These are phyloP conservation scores for Rattus rattus DNA, from an alignment of 2,113 vertebrate species.

Conservation along the genomic window DNA sequence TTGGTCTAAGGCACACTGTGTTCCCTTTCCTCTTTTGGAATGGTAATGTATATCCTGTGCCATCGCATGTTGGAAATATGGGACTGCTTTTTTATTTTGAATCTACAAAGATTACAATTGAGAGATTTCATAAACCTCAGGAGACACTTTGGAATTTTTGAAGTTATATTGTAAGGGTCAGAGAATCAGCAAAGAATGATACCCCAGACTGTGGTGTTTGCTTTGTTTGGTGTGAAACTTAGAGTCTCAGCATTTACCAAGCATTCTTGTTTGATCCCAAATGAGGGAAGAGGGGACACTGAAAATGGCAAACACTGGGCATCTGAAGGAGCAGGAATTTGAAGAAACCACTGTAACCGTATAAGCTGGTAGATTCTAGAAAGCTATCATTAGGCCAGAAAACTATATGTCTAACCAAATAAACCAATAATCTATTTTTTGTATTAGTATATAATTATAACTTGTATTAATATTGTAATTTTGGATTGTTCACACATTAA, in stretches of 20 bases:
- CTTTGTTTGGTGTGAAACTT: background rate
- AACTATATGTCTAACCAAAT: background rate
- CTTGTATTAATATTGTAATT: background rate
- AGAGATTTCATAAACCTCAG: too few relatives aligned
- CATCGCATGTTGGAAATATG: too few relatives aligned
- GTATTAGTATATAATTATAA: background rate
- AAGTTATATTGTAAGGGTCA: too few relatives aligned
- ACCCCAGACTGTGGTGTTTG: background rate
- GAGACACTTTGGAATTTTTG: too few relatives aligned
- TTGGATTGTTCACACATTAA: background rate
- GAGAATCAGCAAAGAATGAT: too few relatives aligned
- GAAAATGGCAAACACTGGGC: background rate
- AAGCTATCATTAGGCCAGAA: background rate
- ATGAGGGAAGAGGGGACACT: background rate
- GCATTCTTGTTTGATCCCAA: background rate
- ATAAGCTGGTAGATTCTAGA: background rate
- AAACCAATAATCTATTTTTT: background rate
- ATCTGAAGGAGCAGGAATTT: background rate
- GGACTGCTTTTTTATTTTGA: too few relatives aligned
- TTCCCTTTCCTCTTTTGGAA: too few relatives aligned
- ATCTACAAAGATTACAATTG: too few relatives aligned
- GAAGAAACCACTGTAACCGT: background rate
- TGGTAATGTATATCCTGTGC: too few relatives aligned
- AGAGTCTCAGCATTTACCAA: background rate
- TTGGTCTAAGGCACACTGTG: too few relatives aligned